Conservation (phyloP, 2,888 invertebrate species). For the Athetis lepigone region DNA sequence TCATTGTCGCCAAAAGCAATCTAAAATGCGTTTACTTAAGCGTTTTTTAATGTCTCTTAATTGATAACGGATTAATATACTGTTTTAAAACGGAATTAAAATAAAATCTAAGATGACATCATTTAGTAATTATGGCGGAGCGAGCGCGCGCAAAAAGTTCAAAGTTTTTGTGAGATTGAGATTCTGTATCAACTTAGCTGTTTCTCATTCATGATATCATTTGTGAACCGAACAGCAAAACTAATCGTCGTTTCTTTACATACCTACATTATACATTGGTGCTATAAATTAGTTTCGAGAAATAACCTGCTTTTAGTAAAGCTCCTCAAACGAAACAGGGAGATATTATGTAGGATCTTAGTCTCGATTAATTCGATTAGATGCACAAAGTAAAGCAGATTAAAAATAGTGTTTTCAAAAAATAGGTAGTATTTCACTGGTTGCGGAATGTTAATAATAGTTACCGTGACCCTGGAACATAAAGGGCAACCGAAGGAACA, state of each 20-base stretch:
- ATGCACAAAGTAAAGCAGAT: background rate
- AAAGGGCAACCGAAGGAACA: no score
- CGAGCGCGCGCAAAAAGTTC: slow-evolving; percentile 53
- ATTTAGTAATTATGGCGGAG: slow-evolving; percentile 34
- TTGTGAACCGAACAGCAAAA: slow-evolving; percentile 21
- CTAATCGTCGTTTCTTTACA: slow-evolving; percentile 31
- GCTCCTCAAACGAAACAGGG: no score
- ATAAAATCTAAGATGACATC: slow-evolving; percentile 57
- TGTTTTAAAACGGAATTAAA: slow-evolving; percentile 25
- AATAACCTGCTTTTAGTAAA: no score
- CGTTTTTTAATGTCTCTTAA: slow-evolving; percentile 39
- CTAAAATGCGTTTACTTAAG: slow-evolving; percentile 33
- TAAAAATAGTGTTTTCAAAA: background rate
- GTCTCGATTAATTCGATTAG: background rate
- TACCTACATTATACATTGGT: background rate
- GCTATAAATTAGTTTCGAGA: slow-evolving; percentile 12
- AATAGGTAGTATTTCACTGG: background rate
- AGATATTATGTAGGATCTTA: no score
- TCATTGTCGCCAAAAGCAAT: slow-evolving; percentile 50
- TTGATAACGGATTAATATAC: slow-evolving; percentile 27
- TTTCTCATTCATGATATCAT: slow-evolving; percentile 51
- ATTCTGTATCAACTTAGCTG: slow-evolving; percentile 22
- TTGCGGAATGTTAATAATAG: no score
- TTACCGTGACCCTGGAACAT: no score
- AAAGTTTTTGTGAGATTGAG: slow-evolving; percentile 47